Evolutionary conservation across 2,797 vertebrate genomes (phyloP).

Genomic region (Gymnothorax javanicus): DNA sequence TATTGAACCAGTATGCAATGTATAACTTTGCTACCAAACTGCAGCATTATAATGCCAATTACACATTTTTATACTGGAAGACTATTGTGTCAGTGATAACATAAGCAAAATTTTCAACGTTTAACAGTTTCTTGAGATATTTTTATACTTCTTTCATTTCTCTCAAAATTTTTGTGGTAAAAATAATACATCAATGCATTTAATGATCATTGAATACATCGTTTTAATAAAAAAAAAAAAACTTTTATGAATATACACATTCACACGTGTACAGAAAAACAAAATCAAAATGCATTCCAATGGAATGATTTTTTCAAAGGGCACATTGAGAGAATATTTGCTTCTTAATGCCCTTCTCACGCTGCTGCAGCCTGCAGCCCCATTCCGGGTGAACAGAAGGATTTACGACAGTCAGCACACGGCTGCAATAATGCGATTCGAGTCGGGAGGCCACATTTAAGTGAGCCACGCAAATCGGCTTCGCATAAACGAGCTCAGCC

Average conservation of each 20-base stretch:
- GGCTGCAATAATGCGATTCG: neutral
- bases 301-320: neutral
- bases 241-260: neutral
- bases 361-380: neutral
- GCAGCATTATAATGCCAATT: no score
- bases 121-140: neutral
- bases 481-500: neutral
- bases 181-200: neutral
- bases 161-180: neutral
- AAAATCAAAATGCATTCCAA: neutral
- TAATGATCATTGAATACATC: neutral
- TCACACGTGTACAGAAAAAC: neutral
- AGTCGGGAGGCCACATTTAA: neutral
- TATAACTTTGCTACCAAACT: no score
- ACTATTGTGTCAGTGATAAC: no score
- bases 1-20: no score
- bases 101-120: neutral
- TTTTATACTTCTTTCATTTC: neutral
- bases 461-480: neutral
- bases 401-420: neutral
- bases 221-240: neutral
- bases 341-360: neutral
- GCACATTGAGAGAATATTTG: neutral
- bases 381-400: neutral
- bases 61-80: no score